phyloP scores from a whole-genome alignment of 2,113 vertebrate genomes.

The Nettapus auritus region DNA sequence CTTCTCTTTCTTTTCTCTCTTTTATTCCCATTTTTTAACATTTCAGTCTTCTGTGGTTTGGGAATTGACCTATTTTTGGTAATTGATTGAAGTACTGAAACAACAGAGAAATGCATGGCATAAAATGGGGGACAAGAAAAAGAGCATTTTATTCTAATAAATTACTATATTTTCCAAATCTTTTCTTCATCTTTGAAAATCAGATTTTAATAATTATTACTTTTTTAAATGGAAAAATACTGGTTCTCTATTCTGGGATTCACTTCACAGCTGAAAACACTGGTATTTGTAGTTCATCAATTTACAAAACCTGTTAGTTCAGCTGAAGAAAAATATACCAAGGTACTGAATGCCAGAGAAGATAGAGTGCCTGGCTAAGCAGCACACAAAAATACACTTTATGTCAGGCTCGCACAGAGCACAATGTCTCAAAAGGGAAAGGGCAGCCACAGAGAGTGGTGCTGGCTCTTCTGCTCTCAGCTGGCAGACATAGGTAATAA shows the following conservation, averaged over 20 bases:
- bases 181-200: not conserved
- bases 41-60: not conserved
- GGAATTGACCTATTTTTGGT: not conserved
- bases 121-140: not conserved
- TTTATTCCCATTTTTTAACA: not conserved
- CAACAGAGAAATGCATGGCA: not conserved
- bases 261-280: not conserved
- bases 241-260: not conserved
- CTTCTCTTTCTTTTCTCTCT: too few species aligned
- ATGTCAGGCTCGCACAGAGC: not conserved
- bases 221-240: not conserved
- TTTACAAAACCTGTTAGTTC: not conserved
- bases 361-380: not conserved
- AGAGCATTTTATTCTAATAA: not conserved
- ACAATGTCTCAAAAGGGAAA: not conserved
- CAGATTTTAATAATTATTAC: not conserved
- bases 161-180: not conserved
- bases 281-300: not conserved
- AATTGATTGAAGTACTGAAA: not conserved
- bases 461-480: not conserved
- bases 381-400: constrained; percentile 14
- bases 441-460: not conserved
- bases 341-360: not conserved
- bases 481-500: not conserved
- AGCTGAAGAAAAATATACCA: not conserved